A percentile compares a stretch with the other conserved stretches of the same genome.
Conservation (phyloP, 1,140 invertebrate species). For the Scylla paramamosain region DNA sequence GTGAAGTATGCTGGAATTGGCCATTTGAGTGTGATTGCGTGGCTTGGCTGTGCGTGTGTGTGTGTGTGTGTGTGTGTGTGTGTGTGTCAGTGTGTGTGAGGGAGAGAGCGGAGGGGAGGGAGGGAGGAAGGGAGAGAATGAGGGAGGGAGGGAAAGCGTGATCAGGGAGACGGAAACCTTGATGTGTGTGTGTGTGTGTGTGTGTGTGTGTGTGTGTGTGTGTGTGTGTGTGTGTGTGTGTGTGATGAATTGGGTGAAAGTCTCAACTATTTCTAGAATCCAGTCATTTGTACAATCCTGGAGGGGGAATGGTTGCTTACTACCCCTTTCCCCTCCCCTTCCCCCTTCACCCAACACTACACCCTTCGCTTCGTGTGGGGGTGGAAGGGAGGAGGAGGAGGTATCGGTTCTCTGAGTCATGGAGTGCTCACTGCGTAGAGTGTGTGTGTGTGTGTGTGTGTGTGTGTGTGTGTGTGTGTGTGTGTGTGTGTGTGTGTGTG, state of each 20-base stretch:
- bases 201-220: conserved; percentile 6
- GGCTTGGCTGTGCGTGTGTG: neutral
- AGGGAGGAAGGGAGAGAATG: neutral
- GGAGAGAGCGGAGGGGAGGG: neutral
- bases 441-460: conserved; percentile 1
- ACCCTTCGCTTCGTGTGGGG: neutral
- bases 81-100: neutral
- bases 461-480: conserved; percentile 20
- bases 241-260: conserved; percentile 14
- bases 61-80: conserved; percentile 43
- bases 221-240: conserved; percentile 20
- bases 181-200: neutral
- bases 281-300: neutral
- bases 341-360: neutral
- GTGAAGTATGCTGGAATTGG: neutral
- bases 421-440: neutral
- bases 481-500: conserved; percentile 8
- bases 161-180: conserved; percentile 2
- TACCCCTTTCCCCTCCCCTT: neutral
- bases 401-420: neutral
- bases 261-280: conserved; percentile 3
- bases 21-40: conserved; percentile 1
- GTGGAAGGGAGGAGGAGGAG: neutral
- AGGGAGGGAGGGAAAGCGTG: neutral
- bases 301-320: neutral